Evolutionary conservation across 2,113 vertebrate species (phyloP), one percentile per base, ranked within the genome.

Genomic region (Balaeniceps rex): DNA sequence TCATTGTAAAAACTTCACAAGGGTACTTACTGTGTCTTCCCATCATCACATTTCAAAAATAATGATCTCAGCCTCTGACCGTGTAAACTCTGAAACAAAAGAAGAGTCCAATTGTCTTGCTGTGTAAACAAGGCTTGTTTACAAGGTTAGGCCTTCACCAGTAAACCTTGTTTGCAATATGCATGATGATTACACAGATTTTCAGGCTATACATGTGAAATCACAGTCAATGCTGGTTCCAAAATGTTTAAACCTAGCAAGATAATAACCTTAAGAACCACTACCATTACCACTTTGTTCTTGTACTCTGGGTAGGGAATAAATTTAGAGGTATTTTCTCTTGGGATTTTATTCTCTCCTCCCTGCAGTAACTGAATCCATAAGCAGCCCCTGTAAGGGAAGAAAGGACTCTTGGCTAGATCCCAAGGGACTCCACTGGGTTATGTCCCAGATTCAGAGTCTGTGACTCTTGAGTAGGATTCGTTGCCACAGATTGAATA

Each of bases 21-120:
- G 51, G 26, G 70, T 91, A 90, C n/a, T 94, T 74, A 38, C 29
- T 76, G 36, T 83, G 42, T 95, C 79, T 93, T 94, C 81, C 42
- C 33, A 70, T 78, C 81, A 66, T 63, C 82, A 63, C 49, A 63
- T 91, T 77, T 93, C 18, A 95, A 90, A 94, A 95, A 55, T 90
- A 93, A 79, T 94, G 87, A 93, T 74, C 91, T 95, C 84, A 95
- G 58, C 40, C 46, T 81, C 76, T 77, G 88, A 84, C 21, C 71
- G 93, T 60, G 87, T 89, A 93, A 97, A 95, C 81, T 90, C 33
- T 83, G 57, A 88, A 85, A 95, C 58, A 87, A 91, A 95, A 82
- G 69, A 94, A 71, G 40, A 88, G 40, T 47, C 31, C 58, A 34
- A 85, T 91, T 96, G 94, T 93, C 70, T 55, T 93, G 36, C 72